These are phyloP conservation scores for Pammene fasciana DNA, from an alignment of 2,888 invertebrate species.

Conservation along the genomic window DNA sequence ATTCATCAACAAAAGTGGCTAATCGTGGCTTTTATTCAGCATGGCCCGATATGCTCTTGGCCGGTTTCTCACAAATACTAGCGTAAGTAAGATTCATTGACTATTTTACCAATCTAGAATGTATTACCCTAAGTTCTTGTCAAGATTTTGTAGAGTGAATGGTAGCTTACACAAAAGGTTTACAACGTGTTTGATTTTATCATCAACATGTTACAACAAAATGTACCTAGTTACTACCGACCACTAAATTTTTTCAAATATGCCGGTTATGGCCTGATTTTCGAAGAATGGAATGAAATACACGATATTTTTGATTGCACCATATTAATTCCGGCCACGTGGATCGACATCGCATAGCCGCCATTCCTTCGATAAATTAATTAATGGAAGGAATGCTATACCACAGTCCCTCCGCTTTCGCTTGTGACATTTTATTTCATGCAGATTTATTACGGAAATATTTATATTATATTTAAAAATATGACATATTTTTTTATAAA, in stretches of 20 bases:
- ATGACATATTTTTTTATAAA: too few relatives aligned
- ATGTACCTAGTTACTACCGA: not conserved
- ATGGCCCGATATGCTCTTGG: too few relatives aligned
- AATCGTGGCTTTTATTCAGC: too few relatives aligned
- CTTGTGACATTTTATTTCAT: constrained; percentile 4
- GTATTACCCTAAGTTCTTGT: too few relatives aligned
- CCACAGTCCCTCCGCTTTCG: not conserved
- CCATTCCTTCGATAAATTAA: constrained; percentile 33
- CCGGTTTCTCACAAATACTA: too few relatives aligned
- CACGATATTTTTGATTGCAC: constrained; percentile 22
- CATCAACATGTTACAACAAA: not conserved
- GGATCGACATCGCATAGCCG: constrained; percentile 27
- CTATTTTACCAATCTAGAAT: too few relatives aligned
- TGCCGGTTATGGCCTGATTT: constrained; percentile 11
- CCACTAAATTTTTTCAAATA: not conserved
- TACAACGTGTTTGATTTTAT: constrained; percentile 8
- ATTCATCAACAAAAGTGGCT: too few relatives aligned
- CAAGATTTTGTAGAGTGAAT: too few relatives aligned
- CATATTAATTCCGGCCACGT: constrained; percentile 22
- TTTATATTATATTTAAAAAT: too few relatives aligned
- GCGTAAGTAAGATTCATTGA: too few relatives aligned
- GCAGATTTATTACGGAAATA: too few relatives aligned
- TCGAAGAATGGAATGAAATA: constrained; percentile 5
- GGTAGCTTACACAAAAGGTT: too few relatives aligned
- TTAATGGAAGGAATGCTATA: constrained; percentile 24